Conservation (phyloP, 2,888 invertebrate species). For the Tiliacea citrago region DNA sequence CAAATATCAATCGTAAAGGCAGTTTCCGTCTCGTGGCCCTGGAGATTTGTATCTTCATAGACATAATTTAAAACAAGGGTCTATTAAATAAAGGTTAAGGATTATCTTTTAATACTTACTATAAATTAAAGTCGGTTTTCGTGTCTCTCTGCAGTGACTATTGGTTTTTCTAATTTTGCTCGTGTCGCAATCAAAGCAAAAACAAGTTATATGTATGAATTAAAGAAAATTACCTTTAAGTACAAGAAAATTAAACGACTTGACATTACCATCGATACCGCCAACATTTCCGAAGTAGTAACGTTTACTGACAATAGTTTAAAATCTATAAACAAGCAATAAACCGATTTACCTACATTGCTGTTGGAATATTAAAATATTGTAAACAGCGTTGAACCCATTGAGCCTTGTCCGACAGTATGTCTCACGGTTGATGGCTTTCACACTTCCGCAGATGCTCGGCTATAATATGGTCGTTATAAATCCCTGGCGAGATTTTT, state of each 20-base stretch:
- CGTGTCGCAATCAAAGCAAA: background rate
- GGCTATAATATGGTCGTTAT: background rate
- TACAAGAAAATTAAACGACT: conserved; percentile 8
- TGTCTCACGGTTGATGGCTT: conserved; percentile 45
- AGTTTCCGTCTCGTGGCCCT: conserved; percentile 33
- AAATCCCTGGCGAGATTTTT: conserved; percentile 3
- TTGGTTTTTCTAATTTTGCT: background rate
- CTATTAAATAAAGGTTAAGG: background rate
- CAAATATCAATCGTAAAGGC: conserved; percentile 32
- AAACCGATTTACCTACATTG: conserved; percentile 52
- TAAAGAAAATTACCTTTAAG: background rate
- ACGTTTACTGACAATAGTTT: conserved; percentile 23
- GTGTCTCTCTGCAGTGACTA: too few relatives aligned
- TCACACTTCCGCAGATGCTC: conserved; percentile 48
- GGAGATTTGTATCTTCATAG: conserved; percentile 5
- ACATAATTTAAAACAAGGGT: background rate
- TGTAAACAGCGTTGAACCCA: conserved; percentile 37
- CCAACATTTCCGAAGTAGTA: conserved; percentile 40
- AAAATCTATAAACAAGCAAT: conserved; percentile 37
- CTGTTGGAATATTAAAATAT: conserved; percentile 55
- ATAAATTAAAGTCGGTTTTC: too few relatives aligned
- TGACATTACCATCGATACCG: conserved; percentile 9
- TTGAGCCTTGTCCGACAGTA: conserved; percentile 46
- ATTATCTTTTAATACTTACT: too few relatives aligned
- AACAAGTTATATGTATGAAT: background rate